phyloP scores from a whole-genome alignment of 2,113 vertebrate species.

The Chloroceryle aenea region DNA sequence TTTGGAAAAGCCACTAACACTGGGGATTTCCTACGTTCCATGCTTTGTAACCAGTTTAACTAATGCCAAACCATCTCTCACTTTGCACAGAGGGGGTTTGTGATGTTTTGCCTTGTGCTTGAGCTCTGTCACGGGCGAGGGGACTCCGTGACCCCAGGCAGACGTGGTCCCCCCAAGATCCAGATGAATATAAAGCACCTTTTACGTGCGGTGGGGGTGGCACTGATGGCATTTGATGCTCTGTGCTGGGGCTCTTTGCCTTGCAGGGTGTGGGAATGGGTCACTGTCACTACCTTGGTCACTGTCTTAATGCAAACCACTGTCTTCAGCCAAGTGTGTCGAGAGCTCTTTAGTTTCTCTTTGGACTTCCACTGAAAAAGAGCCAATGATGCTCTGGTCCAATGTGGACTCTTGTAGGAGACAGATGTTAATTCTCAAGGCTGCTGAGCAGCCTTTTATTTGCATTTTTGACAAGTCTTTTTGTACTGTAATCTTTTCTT shows the following conservation, averaged over 20 bases:
- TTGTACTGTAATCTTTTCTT: not conserved
- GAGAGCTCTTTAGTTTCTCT: not conserved
- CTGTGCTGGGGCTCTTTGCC: not conserved
- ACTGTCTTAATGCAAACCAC: not conserved
- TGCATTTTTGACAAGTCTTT: not conserved
- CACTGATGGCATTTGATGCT: not conserved
- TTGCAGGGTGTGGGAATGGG: not conserved
- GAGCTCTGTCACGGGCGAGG: not conserved
- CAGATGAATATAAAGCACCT: not conserved
- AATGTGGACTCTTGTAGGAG: not conserved
- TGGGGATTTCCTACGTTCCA: not conserved
- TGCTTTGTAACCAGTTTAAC: not conserved
- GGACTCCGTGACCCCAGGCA: not conserved
- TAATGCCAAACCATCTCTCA: not conserved
- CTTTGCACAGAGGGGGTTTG: not conserved
- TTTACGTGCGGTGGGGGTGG: not conserved
- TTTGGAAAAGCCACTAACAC: not conserved
- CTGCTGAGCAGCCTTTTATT: slow-evolving; percentile 48
- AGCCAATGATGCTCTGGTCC: not conserved
- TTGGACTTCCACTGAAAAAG: not conserved
- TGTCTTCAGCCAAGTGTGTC: not conserved
- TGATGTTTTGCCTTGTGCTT: not conserved
- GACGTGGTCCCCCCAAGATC: not conserved
- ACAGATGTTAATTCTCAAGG: not conserved
- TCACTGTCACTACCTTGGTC: not conserved